Conservation (phyloP, 1,140 invertebrate species). For the Drosophila ohnishii region DNA sequence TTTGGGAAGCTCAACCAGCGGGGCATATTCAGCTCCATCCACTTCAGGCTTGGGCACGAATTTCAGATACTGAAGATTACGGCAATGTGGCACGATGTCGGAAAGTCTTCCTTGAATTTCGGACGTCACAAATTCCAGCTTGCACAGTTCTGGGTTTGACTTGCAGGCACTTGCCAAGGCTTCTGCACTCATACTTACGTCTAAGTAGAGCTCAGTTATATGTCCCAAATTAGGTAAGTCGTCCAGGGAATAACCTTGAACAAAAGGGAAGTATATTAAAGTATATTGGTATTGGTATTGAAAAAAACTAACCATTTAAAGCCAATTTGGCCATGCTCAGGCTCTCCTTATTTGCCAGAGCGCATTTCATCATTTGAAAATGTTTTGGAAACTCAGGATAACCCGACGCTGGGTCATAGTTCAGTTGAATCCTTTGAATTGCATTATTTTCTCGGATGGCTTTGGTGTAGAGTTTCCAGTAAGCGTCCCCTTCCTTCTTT, state of each 20-base stretch:
- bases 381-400: not conserved
- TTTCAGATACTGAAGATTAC: not conserved
- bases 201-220: not conserved
- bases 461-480: not conserved
- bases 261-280: not conserved
- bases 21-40: not conserved
- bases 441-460: not conserved
- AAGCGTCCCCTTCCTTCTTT: not conserved
- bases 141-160: not conserved
- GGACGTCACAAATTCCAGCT: not conserved
- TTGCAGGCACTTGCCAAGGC: not conserved
- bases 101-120: not conserved
- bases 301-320: not conserved
- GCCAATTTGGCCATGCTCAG: not conserved
- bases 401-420: not conserved
- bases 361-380: not conserved
- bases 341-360: not conserved
- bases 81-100: conserved; percentile 5
- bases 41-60: not conserved
- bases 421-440: not conserved
- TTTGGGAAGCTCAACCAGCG: not conserved
- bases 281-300: too few relatives aligned
- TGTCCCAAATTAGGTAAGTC: not conserved
- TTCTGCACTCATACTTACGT: not conserved
- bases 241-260: not conserved